Evolutionary conservation across 2,888 invertebrate species (phyloP).

Genomic region (Harpalus rubripes): DNA sequence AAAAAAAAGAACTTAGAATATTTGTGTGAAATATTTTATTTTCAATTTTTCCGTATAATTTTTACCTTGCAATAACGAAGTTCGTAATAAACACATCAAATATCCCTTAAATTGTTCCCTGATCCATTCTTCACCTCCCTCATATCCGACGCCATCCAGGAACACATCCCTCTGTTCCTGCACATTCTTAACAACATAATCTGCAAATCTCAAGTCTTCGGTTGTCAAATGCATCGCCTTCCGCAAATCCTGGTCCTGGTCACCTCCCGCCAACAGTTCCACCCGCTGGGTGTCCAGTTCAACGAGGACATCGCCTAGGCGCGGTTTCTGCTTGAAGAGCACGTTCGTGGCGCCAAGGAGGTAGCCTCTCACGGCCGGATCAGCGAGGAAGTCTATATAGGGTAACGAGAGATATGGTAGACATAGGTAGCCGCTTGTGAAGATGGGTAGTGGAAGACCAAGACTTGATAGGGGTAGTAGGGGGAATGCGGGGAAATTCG

Average conservation of each 20-base stretch:
- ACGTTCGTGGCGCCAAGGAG: conserved; percentile 98
- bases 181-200: conserved; percentile 91
- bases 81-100: conserved; percentile 88
- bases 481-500: background rate
- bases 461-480: background rate
- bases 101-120: conserved; percentile 95
- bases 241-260: conserved; percentile 87
- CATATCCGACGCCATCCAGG: conserved; percentile 88
- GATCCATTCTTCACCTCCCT: conserved; percentile 98
- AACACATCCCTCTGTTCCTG: conserved; percentile 83
- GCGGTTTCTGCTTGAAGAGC: conserved; percentile 96
- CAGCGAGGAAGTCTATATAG: conserved; percentile 94
- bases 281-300: conserved; percentile 93
- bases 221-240: conserved; percentile 93
- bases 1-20: too few relatives aligned
- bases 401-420: conserved; percentile 97
- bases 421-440: conserved; percentile 94
- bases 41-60: background rate
- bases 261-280: conserved; percentile 78
- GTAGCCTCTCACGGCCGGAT: conserved; percentile 90
- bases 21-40: too few relatives aligned
- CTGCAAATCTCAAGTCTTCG: conserved; percentile 97
- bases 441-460: conserved; percentile 91
- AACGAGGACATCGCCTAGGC: conserved; percentile 94
- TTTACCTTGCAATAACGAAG: conserved; percentile 86